phyloP scores from a whole-genome alignment of 2,797 vertebrate species.

The Arrhamphus sclerolepis region DNA sequence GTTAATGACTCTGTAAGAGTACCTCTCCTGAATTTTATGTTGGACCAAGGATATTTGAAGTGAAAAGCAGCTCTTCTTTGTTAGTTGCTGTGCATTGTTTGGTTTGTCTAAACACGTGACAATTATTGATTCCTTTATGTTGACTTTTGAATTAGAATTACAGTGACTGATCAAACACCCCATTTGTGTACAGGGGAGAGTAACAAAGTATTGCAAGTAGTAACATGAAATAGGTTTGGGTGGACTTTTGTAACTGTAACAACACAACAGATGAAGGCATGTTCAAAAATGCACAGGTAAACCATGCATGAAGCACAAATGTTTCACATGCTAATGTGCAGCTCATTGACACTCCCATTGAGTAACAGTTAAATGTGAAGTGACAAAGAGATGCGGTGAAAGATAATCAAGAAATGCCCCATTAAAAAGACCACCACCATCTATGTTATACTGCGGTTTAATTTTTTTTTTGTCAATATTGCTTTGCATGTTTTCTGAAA shows the following conservation, averaged over 20 bases:
- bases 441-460: conserved; percentile 25
- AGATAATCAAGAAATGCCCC: conserved; percentile 8
- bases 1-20: conserved; percentile 43
- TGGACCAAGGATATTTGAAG: conserved; percentile 69
- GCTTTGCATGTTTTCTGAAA: conserved; percentile 55
- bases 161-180: conserved; percentile 51
- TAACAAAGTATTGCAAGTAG: conserved; percentile 18
- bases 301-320: neutral
- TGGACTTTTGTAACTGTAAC: conserved; percentile 18
- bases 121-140: conserved; percentile 35
- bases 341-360: conserved; percentile 7
- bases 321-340: conserved; percentile 1
- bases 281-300: conserved; percentile 8
- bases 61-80: conserved; percentile 40
- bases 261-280: conserved; percentile 23
- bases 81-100: conserved; percentile 36
- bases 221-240: neutral
- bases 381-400: conserved; percentile 12
- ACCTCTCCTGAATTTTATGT: conserved; percentile 49
- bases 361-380: conserved; percentile 1
- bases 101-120: conserved; percentile 34
- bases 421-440: conserved; percentile 22
- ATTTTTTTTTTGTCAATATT: conserved; percentile 45
- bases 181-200: conserved; percentile 16
- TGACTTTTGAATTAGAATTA: conserved; percentile 37